Percentiles rank a stretch among this genome's conserved stretches.
Conservation (phyloP, 1,140 invertebrate genomes). For the Lasaia peninsularis region DNA sequence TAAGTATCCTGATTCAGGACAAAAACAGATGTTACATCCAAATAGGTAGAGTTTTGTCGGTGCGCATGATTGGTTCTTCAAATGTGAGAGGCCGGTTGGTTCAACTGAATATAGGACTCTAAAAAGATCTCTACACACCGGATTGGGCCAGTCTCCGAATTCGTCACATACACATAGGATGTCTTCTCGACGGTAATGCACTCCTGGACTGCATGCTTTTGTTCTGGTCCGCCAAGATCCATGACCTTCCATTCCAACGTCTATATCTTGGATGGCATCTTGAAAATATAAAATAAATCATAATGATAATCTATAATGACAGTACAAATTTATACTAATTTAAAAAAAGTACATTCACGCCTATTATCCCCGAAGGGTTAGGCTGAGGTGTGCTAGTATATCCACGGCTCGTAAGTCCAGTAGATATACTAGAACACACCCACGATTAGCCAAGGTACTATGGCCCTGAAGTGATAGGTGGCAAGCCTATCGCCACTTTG, state of each 20-base stretch:
- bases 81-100: constrained; percentile 21
- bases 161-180: constrained; percentile 53
- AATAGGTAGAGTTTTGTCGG: constrained; percentile 48
- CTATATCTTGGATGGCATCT: constrained; percentile 53
- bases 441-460: no score
- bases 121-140: constrained; percentile 51
- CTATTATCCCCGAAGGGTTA: no score
- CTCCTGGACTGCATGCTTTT: constrained; percentile 41
- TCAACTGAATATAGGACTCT: constrained; percentile 44
- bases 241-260: constrained; percentile 62
- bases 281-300: neutral
- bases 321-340: no score
- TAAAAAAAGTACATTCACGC: no score
- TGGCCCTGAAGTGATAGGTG: no score
- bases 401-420: no score
- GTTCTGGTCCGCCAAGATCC: constrained; percentile 45
- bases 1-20: constrained; percentile 37
- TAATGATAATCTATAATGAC: no score
- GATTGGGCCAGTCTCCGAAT: constrained; percentile 61
- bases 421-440: no score
- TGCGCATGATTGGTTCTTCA: constrained; percentile 36
- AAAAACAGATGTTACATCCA: constrained; percentile 60
- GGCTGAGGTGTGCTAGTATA: no score
- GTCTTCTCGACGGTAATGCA: constrained; percentile 37
- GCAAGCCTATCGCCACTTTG: no score